A percentile compares a stretch with the other conserved stretches of the same genome.
Evolutionary conservation across 1,140 invertebrate species (phyloP).

Genomic region (Centruroides sculpturatus): DNA sequence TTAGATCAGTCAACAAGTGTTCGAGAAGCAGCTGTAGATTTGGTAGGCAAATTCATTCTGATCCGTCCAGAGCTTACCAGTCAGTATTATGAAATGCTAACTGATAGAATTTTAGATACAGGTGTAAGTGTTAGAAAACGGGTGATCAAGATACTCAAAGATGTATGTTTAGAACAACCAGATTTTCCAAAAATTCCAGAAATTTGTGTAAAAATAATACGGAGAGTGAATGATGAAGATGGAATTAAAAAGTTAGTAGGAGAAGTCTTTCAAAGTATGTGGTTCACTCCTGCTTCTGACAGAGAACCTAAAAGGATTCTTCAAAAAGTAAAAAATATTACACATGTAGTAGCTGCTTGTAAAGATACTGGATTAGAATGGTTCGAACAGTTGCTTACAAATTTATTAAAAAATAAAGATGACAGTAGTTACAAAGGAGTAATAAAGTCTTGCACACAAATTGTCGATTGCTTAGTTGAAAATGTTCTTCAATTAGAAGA

Average conservation of each 20-base stretch:
- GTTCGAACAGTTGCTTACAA: constrained; percentile 87
- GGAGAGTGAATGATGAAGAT: constrained; percentile 91
- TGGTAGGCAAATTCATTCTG: constrained; percentile 96
- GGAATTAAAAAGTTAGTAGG: constrained; percentile 89
- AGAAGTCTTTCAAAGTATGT: constrained; percentile 98
- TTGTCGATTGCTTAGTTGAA: constrained; percentile 93
- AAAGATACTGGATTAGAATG: constrained; percentile 81
- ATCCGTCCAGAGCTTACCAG: constrained; percentile 88
- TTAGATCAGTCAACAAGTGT: constrained; percentile 94
- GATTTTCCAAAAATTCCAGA: constrained; percentile 92
- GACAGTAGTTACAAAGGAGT: constrained; percentile 63
- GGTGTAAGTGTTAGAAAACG: constrained; percentile 96
- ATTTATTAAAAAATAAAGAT: constrained; percentile 89
- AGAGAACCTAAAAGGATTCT: constrained; percentile 35
- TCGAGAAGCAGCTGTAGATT: constrained; percentile 92
- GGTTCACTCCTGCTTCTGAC: constrained; percentile 85
- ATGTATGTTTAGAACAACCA: constrained; percentile 94
- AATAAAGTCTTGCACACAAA: constrained; percentile 79
- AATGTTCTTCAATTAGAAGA: constrained; percentile 83
- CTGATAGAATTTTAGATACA: constrained; percentile 89
- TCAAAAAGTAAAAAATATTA: constrained; percentile 85
- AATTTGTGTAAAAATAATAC: constrained; percentile 97
- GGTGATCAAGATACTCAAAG: constrained; percentile 96
- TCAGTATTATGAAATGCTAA: constrained; percentile 94
- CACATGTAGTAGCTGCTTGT: constrained; percentile 84